Percentiles rank a stretch among this genome's conserved stretches.
phyloP scores from a whole-genome alignment of 2,797 vertebrate species.

The Mus minutoides region DNA sequence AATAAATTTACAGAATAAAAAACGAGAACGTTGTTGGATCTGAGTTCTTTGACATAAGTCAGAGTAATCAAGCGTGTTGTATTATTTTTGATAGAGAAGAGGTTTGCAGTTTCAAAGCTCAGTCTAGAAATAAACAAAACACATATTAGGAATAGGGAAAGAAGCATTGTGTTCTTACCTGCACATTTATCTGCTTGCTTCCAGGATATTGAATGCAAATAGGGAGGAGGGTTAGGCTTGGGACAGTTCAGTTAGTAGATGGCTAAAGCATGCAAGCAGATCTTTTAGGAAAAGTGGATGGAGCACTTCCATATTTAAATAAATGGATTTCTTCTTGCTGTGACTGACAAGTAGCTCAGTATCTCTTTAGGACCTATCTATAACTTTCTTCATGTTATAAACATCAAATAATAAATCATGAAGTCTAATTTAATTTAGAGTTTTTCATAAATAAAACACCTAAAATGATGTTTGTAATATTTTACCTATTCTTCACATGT shows the following conservation, averaged over 20 bases:
- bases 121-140: neutral
- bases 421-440: constrained; percentile 32
- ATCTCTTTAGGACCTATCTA: neutral
- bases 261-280: neutral
- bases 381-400: neutral
- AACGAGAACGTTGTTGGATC: neutral
- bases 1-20: neutral
- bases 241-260: neutral
- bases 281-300: neutral
- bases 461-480: constrained; percentile 6
- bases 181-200: neutral
- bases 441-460: neutral
- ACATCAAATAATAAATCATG: constrained; percentile 33
- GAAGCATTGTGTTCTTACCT: neutral
- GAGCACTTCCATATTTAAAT: constrained; percentile 5
- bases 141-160: neutral
- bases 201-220: neutral
- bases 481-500: neutral
- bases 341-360: neutral
- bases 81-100: neutral
- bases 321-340: constrained; percentile 19
- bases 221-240: neutral
- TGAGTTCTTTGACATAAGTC: neutral
- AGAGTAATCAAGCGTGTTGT: neutral
- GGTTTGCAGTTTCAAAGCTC: neutral